Conservation (phyloP, 1,140 invertebrate genomes). For the Danaus melanippus region DNA sequence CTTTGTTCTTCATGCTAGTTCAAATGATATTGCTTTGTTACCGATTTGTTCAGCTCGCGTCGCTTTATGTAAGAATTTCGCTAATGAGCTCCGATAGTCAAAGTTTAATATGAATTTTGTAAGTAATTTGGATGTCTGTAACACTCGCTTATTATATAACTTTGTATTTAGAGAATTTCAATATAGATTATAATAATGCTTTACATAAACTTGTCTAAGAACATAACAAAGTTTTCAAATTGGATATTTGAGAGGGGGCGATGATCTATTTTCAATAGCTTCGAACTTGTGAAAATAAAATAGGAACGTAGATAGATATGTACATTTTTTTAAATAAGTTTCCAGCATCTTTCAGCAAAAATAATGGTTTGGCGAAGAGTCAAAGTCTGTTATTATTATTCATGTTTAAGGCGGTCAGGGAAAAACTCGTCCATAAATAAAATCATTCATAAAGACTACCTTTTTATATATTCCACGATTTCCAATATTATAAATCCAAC, state of each 20-base stretch:
- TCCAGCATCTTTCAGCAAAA: no score
- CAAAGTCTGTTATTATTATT: no score
- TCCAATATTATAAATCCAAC: no score
- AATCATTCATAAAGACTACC: no score
- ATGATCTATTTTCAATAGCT: not conserved
- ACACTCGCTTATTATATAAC: constrained; percentile 15
- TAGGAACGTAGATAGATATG: no score
- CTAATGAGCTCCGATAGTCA: constrained; percentile 13
- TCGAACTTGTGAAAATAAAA: no score
- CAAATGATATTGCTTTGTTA: constrained; percentile 8
- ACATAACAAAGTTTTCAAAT: constrained; percentile 21
- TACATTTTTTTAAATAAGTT: no score
- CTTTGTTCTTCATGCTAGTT: constrained; percentile 9
- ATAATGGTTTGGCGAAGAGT: no score
- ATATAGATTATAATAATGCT: constrained; percentile 17
- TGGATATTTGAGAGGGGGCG: constrained; percentile 7
- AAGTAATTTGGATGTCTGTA: constrained; percentile 16
- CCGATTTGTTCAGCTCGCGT: constrained; percentile 2
- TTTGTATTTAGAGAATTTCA: constrained; percentile 13
- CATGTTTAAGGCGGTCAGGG: no score
- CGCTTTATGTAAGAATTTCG: constrained; percentile 13
- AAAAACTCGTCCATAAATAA: no score
- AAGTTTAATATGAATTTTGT: constrained; percentile 13
- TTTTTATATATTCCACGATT: no score
- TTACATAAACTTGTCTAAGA: constrained; percentile 13